Evolutionary conservation across 1,140 invertebrate genomes (phyloP).

Genomic region (Zaprionus davidi): DNA sequence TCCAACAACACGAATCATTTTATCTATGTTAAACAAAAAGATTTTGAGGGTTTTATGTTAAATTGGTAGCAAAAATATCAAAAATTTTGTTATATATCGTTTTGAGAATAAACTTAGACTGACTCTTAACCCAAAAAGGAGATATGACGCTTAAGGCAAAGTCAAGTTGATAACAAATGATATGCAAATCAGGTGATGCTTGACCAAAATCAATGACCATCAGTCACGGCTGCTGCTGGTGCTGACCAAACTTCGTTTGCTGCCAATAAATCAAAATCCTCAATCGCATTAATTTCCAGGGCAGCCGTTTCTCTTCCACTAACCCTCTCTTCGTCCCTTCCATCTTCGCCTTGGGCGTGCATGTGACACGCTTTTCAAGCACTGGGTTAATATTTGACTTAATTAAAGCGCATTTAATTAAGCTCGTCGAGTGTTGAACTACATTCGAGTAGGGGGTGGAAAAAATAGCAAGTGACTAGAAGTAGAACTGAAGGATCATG

Average conservation of each 20-base stretch:
- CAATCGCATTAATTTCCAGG: slow-evolving; percentile 64
- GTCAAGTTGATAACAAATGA: slow-evolving; percentile 3
- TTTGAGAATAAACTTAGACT: slow-evolving; percentile 1
- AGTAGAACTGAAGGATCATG: neutral
- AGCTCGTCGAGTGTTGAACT: slow-evolving; percentile 41
- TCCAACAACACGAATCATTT: slow-evolving; percentile 14
- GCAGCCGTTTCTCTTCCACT: slow-evolving; percentile 26
- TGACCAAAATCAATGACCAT: slow-evolving; percentile 38
- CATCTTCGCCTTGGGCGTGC: slow-evolving; percentile 26
- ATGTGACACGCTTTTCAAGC: slow-evolving; percentile 45
- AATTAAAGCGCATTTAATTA: slow-evolving; percentile 75
- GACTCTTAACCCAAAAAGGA: neutral
- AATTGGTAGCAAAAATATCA: slow-evolving; percentile 6
- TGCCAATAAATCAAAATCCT: slow-evolving; percentile 75
- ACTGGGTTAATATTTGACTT: slow-evolving; percentile 60
- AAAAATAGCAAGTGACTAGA: slow-evolving; percentile 10
- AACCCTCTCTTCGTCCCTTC: slow-evolving; percentile 21
- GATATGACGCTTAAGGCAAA: slow-evolving; percentile 11
- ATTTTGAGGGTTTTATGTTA: neutral
- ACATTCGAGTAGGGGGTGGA: slow-evolving; percentile 24
- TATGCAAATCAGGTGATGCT: slow-evolving; percentile 39
- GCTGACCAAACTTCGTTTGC: slow-evolving; percentile 57
- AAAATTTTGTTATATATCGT: slow-evolving; percentile 15
- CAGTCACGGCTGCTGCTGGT: slow-evolving; percentile 39
- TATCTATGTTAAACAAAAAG: neutral